Evolutionary conservation across 1,140 invertebrate species (phyloP), one percentile per base, ranked within the genome.

Genomic region (Teleopsis dalmanni): DNA sequence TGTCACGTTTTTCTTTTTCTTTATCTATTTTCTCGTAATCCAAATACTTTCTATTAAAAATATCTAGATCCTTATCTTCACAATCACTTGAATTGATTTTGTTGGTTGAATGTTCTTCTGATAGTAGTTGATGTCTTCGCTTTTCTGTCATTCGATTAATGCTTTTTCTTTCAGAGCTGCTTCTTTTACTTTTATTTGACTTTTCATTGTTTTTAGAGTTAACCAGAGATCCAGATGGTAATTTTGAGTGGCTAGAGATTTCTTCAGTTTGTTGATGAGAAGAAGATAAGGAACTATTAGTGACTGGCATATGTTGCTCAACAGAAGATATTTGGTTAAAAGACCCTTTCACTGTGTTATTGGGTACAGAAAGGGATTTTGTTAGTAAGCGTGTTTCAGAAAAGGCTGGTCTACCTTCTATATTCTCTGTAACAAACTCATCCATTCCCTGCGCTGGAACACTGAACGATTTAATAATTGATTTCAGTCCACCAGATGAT

Each of bases 291-390:
- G 64, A 67, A 67, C 64, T 67, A 51, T 57, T 67, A 67, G 60
- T 61, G 59, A 55, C 63, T 43, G 57, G 56, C 48, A 56, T 53
- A 48, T 44, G 27, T 33, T 33, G 42, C 14, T 25, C n/a, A n/a
- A n/a, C n/a, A n/a, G n/a, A n/a, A n/a, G n/a, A n/a, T n/a, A n/a
- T n/a, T n/a, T n/a, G n/a, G n/a, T n/a, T n/a, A n/a, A n/a, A n/a
- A n/a, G n/a, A n/a, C n/a, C n/a, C n/a, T n/a, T n/a, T n/a, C n/a
- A n/a, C n/a, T n/a, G n/a, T n/a, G n/a, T n/a, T n/a, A n/a, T n/a
- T n/a, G 52, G 70, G 64, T 57, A 74, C 73, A 48, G 73, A 70
- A 23, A 58, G 62, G 23, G 62, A 72, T 56, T 73, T 72, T 41
- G 57, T 58, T 59, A 63, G 51, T 60, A 57, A 42, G 62, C 51